Percentiles rank a stretch among this genome's conserved stretches.
Evolutionary conservation across 2,113 vertebrate genomes (phyloP).

Genomic region (Aphelocoma coerulescens): DNA sequence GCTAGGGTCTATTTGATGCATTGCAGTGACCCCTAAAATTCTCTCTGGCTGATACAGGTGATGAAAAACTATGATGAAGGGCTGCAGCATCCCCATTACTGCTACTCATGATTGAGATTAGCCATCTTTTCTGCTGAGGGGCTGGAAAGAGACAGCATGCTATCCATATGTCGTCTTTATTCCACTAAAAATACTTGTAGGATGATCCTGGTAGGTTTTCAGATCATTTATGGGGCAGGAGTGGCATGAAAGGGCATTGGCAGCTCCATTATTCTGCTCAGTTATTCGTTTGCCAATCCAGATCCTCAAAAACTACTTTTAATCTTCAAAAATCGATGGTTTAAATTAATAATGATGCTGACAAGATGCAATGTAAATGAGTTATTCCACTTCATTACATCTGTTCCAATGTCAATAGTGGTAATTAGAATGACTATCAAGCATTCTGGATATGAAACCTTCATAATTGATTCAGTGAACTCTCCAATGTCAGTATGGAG

Average conservation of each 20-base stretch:
- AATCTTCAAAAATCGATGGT: neutral
- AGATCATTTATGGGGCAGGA: neutral
- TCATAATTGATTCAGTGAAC: neutral
- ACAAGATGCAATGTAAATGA: constrained; percentile 2
- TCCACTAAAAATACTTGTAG: neutral
- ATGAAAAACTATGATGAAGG: neutral
- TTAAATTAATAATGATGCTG: constrained; percentile 22
- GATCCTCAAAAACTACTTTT: neutral
- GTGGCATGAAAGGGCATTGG: neutral
- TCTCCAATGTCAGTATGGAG: neutral
- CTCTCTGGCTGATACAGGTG: neutral
- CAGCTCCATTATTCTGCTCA: neutral
- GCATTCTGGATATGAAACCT: neutral
- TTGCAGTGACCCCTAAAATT: neutral
- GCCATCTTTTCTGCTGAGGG: neutral
- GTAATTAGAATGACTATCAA: neutral
- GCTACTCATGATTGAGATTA: neutral
- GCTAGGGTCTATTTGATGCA: neutral
- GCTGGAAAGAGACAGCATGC: neutral
- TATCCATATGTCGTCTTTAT: neutral
- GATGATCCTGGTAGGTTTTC: neutral
- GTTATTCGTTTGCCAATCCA: neutral
- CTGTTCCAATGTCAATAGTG: neutral
- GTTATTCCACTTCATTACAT: constrained; percentile 37
- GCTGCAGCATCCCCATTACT: neutral